These are phyloP conservation scores for Cuculus canorus DNA, from an alignment of 2,797 vertebrate genomes.

Conservation along the genomic window DNA sequence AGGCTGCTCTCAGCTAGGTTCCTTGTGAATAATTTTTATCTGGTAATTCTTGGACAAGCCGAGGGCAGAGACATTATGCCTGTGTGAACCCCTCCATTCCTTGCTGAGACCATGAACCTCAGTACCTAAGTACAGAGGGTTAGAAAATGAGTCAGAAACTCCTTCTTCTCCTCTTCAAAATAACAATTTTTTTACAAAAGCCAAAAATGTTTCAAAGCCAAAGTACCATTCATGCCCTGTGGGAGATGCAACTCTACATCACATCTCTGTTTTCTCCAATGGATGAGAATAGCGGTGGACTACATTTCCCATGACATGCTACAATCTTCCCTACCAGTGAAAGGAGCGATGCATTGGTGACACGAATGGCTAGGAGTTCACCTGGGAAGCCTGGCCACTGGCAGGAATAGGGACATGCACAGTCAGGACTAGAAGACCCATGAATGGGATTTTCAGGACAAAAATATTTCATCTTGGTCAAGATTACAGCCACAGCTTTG, in stretches of 20 bases:
- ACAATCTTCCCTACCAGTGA: neutral
- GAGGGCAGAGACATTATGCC: neutral
- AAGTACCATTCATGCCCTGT: neutral
- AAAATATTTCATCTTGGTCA: neutral
- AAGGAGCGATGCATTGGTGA: neutral
- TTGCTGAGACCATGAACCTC: neutral
- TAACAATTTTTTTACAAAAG: neutral
- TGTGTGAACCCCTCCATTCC: accelerated
- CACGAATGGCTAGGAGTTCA: neutral
- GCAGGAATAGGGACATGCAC: neutral
- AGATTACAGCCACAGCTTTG: neutral
- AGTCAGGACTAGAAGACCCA: neutral
- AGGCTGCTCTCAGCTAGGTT: neutral
- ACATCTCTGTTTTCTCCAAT: neutral
- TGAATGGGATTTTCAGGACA: neutral
- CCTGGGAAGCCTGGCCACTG: neutral
- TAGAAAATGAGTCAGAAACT: neutral
- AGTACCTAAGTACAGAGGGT: neutral
- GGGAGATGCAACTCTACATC: neutral
- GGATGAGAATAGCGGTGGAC: neutral
- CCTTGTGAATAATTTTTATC: neutral
- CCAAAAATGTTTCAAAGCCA: neutral
- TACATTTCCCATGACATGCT: neutral
- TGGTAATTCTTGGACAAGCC: neutral
- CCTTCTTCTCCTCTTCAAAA: neutral